Percentiles rank a stretch among this genome's conserved stretches.
Conservation (phyloP, 2,797 vertebrate species). For the Falco columbarius region DNA sequence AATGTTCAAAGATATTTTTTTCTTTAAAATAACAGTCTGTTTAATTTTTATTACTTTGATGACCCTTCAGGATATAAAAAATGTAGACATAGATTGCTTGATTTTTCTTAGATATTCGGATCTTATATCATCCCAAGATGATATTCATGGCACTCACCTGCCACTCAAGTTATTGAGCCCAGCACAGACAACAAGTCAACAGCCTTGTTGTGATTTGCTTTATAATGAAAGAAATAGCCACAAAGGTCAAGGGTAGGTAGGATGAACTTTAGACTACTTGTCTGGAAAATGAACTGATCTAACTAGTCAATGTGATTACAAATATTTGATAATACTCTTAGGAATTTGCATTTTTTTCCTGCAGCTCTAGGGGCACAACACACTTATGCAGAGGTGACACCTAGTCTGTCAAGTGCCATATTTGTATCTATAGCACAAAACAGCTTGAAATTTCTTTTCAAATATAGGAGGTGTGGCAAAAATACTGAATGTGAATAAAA, state of each 20-base stretch:
- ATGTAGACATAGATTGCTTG: not conserved
- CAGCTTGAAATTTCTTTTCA: not conserved
- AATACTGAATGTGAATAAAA: not conserved
- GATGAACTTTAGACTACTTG: not conserved
- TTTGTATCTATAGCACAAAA: not conserved
- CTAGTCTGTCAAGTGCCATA: not conserved
- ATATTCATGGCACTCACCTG: not conserved
- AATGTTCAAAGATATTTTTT: not conserved
- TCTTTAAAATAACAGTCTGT: not conserved
- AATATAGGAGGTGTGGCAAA: not conserved
- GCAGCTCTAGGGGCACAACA: not conserved
- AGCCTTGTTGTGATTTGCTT: not conserved
- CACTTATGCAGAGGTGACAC: not conserved
- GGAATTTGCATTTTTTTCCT: not conserved
- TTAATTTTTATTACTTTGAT: not conserved
- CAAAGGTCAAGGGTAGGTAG: not conserved
- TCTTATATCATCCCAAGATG: not conserved
- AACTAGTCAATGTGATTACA: not conserved
- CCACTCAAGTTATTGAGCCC: not conserved
- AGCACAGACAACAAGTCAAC: not conserved
- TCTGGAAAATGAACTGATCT: not conserved
- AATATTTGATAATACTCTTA: not conserved
- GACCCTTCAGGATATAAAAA: not conserved
- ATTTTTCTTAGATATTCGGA: not conserved
- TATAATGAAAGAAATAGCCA: not conserved